Base-by-base conservation (phyloP, 2,113 vertebrate species). In the Plecotus auritus region DNA sequence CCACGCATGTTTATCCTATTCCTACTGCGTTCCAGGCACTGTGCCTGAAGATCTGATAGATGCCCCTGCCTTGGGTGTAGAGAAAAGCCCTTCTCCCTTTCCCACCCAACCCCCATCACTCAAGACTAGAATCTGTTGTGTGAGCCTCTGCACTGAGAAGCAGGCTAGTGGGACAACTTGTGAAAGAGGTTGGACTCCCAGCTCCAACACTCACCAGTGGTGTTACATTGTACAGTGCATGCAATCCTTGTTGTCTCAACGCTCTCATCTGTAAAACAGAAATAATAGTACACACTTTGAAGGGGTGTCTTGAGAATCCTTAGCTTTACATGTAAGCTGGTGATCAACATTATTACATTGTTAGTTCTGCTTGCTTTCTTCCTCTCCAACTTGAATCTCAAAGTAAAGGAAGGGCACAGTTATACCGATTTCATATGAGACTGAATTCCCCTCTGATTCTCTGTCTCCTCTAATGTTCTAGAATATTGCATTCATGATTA, bases 221-320 rank as follows among this genome's bases (percentile, higher is more conserved):
- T 35, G 42, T n/a, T 74, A 17, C 18, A 40, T 1, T n/a, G 59
- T 42, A 4, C 45, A 82, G 28, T 16, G 3, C 11, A 32, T 32
- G 16, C 49, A 32, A 32, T 56, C 9, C 32, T 78, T 30, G 16
- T 17, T 42, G 28, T 40, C 26, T 76, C 20, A 22, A 28, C n/a
- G 77, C 37, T 84, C 49, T 93, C n/a, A 59, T 87, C 69, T 95
- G 64, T 77, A 93, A 96, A 93, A 92, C 1, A 82, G 49, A 37
- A 17, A 73, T 51, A 90, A 77, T 32, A 84, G 73, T 6, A 56
- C 13, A 69, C 17, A 66, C 45, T 90, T 92, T 70, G 54, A 56
- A 74, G 23, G 30, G 66, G 69, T 67, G 18, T 64, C 82, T 81
- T 90, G 59, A 86, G 56, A 49, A 74, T 56, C 93, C 26, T 78